phyloP scores from a whole-genome alignment of 2,113 vertebrate genomes.

The Xyliphius kryptos region DNA sequence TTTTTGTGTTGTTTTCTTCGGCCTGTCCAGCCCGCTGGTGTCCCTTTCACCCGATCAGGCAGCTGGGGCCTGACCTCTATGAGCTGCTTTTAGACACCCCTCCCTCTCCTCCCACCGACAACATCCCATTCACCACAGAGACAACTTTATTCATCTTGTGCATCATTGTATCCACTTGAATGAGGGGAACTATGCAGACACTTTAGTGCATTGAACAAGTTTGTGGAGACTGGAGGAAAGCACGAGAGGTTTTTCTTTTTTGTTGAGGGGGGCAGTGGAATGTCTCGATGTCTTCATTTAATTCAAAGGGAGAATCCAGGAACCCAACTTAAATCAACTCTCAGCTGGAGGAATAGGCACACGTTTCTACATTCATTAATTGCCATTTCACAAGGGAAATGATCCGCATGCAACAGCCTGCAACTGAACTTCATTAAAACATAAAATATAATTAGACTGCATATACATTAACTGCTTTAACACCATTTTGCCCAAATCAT shows the following conservation, averaged over 20 bases:
- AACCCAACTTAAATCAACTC: constrained; percentile 16
- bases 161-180: constrained; percentile 99
- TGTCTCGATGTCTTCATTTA: constrained; percentile 80
- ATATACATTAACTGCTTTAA: no score
- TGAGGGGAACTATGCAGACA: constrained; percentile 79
- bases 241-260: constrained; percentile 15
- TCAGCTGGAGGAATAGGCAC: neutral
- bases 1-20: constrained; percentile 82
- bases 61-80: constrained; percentile 96
- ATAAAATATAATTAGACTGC: no score
- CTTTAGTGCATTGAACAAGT: constrained; percentile 78
- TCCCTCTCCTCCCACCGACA: constrained; percentile 92
- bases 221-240: constrained; percentile 54
- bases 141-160: constrained; percentile 99
- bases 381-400: no score
- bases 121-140: constrained; percentile 91
- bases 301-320: neutral
- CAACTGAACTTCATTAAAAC: no score
- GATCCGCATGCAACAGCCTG: no score
- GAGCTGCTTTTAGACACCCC: constrained; percentile 74
- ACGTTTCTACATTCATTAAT: no score
- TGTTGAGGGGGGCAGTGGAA: constrained; percentile 56
- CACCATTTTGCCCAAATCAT: neutral
- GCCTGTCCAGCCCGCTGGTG: constrained; percentile 85
- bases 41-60: constrained; percentile 83